Evolutionary conservation across 2,888 invertebrate genomes (phyloP), one percentile per base, ranked within the genome.

Genomic region (Chrysolina haemoptera): DNA sequence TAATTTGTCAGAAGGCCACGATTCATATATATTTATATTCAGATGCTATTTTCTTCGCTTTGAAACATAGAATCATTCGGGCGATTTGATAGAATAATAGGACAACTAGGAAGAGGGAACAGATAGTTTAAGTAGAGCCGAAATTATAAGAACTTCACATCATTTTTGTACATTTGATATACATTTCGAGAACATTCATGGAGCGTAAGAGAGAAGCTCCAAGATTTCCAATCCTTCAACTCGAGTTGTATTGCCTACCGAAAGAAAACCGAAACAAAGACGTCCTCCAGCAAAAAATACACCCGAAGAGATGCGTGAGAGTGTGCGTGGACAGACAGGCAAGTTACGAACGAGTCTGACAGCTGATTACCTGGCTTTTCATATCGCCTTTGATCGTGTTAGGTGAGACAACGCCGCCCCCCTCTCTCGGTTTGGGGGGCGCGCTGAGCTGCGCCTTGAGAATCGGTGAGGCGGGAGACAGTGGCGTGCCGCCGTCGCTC

Each of bases 391-490:
- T 87, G 78, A 72, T 81, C 74, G 80, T 78, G 85, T 87, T 84
- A 83, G 86, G 82, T 86, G 82, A 81, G 73, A 86, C 81, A 70
- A 88, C 85, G 85, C 65, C 77, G 80, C 82, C 76, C 83, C 83
- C 78, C 81, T 80, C 55, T 18, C 55, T 55, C 11, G 48, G 75
- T 87, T 91, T 90, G 73, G 92, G 90, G 78, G 93, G 93, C 80
- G 93, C 92, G 82, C 95, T 95, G 82, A 95, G 89, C 88, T 95
- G 95, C 81, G 95, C 95, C 90, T 96, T 95, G 81, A 96, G 89
- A 85, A 96, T 96, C 11, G 95, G 94, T 62, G 95, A 95, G 43
- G 93, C 90, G 62, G 94, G 94, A 79, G 93, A 91, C 87, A 87
- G 83, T 79, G 87, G 88, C 75, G 48, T 27, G 65, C 43, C 41